phyloP scores from a whole-genome alignment of 2,113 vertebrate species.

The Atrichornis clamosus region DNA sequence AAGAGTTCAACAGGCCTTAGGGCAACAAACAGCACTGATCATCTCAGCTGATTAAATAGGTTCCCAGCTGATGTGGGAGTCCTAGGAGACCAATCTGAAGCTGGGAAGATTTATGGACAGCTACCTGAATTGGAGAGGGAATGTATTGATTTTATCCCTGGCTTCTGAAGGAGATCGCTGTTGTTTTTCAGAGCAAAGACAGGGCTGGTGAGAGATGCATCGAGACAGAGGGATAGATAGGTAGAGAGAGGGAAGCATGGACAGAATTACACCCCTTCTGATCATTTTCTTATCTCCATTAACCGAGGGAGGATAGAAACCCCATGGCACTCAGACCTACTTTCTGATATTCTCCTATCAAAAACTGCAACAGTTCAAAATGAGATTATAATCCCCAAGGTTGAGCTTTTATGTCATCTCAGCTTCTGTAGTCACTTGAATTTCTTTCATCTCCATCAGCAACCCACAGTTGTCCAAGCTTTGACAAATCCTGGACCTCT shows the following conservation, averaged over 20 bases:
- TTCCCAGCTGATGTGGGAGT: background rate
- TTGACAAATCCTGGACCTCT: background rate
- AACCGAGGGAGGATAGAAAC: background rate
- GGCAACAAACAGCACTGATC: constrained; percentile 11
- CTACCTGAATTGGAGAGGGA: constrained; percentile 43
- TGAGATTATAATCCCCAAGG: background rate
- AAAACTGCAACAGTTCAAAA: background rate
- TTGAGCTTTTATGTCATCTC: background rate
- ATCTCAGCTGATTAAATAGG: constrained; percentile 47
- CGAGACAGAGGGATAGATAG: background rate
- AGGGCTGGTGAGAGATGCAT: background rate
- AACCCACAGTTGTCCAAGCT: background rate
- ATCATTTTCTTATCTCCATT: background rate
- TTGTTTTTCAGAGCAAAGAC: background rate
- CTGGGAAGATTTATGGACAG: constrained; percentile 48
- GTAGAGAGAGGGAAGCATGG: background rate
- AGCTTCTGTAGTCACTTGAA: background rate
- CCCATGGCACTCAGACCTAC: background rate
- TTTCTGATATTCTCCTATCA: background rate
- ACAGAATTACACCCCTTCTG: background rate
- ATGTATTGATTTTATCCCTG: constrained; percentile 13
- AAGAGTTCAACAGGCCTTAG: constrained; percentile 37
- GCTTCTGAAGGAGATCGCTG: background rate
- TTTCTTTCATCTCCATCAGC: background rate
- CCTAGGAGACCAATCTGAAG: constrained; percentile 51